phyloP scores from a whole-genome alignment of 1,140 invertebrate species.

The Melanaphis sacchari region DNA sequence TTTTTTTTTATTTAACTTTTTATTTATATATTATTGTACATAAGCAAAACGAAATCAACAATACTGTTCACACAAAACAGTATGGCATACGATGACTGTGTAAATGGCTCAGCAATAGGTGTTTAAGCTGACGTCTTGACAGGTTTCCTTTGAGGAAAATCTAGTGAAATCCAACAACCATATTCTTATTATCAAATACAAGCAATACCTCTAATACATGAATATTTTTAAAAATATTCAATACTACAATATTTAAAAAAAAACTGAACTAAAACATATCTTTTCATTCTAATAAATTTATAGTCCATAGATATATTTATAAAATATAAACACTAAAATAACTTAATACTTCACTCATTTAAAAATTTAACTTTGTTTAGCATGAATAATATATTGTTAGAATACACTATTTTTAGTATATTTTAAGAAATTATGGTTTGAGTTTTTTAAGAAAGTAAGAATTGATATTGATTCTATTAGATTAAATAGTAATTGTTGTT shows the following conservation, averaged over 20 bases:
- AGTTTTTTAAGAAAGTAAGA: neutral
- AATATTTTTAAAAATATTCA: neutral
- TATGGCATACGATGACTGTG: slow-evolving; percentile 55
- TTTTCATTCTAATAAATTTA: neutral
- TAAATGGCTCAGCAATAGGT: slow-evolving; percentile 53
- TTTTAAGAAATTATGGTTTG: neutral
- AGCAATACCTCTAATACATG: neutral
- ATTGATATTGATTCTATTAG: neutral
- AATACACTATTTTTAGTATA: neutral
- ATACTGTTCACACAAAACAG: slow-evolving; percentile 53
- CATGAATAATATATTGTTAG: neutral
- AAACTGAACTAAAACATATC: neutral
- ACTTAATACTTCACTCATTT: neutral
- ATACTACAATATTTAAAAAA: neutral
- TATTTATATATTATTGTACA: slow-evolving; percentile 58
- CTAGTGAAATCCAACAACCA: slow-evolving; percentile 50
- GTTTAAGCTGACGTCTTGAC: slow-evolving; percentile 57
- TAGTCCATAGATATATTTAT: neutral
- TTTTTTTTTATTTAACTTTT: slow-evolving; percentile 58
- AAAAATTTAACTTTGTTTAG: neutral
- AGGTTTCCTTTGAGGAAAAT: slow-evolving; percentile 55
- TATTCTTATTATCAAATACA: slow-evolving; percentile 36
- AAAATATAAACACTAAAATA: neutral
- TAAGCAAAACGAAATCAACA: slow-evolving; percentile 58
- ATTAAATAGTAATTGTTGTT: neutral